These are phyloP conservation scores for Lasioglossum oenotherae DNA, from an alignment of 2,888 invertebrate genomes.

Conservation along the genomic window DNA sequence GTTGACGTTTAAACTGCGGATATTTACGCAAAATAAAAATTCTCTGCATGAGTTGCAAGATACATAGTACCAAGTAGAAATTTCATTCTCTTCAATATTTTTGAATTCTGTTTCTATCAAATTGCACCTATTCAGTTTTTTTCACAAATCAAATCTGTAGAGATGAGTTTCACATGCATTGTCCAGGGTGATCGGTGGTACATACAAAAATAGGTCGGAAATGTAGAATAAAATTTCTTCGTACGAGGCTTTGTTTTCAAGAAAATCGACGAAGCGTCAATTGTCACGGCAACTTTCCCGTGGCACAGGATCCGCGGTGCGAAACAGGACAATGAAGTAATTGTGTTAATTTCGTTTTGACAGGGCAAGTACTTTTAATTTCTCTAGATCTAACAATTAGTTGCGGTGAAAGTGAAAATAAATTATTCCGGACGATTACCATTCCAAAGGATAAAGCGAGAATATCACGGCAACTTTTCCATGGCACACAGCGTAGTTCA, in stretches of 20 bases:
- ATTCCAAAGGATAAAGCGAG: constrained; percentile 5
- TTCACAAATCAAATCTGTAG: too few relatives aligned
- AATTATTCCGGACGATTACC: not conserved
- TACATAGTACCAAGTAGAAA: not conserved
- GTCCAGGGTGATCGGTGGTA: too few relatives aligned
- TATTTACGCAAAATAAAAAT: not conserved
- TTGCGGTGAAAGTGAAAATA: not conserved
- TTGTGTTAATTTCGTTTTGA: not conserved
- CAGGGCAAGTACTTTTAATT: not conserved
- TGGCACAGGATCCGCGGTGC: too few relatives aligned
- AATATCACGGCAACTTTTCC: constrained; percentile 18
- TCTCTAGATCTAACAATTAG: not conserved
- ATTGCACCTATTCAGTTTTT: too few relatives aligned
- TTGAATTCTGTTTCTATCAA: not conserved
- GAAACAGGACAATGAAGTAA: not conserved
- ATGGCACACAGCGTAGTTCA: not conserved
- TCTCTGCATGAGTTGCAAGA: not conserved
- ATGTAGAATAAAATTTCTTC: too few relatives aligned
- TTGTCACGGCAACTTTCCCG: too few relatives aligned
- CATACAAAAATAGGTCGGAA: not conserved
- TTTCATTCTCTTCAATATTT: not conserved
- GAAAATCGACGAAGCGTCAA: too few relatives aligned
- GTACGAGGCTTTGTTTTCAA: too few relatives aligned
- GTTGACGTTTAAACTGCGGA: not conserved
- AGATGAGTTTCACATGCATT: too few relatives aligned